Percentiles rank a stretch among this genome's conserved stretches.
Evolutionary conservation across 2,797 vertebrate genomes (phyloP).

Genomic region (Capromys pilorides): DNA sequence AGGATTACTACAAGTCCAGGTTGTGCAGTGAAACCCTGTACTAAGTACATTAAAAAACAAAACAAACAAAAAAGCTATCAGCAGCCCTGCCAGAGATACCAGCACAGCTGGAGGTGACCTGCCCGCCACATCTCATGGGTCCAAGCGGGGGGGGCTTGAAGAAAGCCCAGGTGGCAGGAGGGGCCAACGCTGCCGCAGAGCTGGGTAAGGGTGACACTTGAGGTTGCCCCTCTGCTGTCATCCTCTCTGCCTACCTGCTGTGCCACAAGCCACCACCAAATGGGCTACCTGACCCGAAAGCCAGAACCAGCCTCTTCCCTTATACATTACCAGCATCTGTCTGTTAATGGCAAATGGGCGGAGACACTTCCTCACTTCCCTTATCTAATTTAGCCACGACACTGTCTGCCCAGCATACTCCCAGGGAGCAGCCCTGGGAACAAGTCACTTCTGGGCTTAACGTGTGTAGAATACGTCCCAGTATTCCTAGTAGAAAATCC

Average conservation of each 20-base stretch:
- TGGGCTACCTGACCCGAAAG: background rate
- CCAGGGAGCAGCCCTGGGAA: background rate
- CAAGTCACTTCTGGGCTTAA: background rate
- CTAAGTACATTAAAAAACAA: too few relatives aligned
- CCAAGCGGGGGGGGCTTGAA: background rate
- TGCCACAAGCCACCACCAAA: background rate
- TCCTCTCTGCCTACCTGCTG: too few relatives aligned
- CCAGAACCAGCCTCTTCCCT: background rate
- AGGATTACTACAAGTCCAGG: too few relatives aligned
- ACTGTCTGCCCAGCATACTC: background rate
- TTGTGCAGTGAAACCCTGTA: too few relatives aligned
- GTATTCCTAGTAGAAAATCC: background rate
- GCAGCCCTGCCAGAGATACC: background rate
- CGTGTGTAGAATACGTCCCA: background rate
- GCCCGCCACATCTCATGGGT: background rate
- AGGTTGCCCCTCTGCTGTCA: too few relatives aligned
- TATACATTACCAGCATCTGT: background rate
- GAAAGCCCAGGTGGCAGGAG: background rate
- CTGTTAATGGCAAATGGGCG: background rate
- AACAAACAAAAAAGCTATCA: background rate
- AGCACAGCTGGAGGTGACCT: background rate
- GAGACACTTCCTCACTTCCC: background rate
- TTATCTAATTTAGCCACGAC: background rate
- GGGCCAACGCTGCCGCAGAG: background rate
- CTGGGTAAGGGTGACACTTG: too few relatives aligned